A percentile compares a stretch with the other conserved stretches of the same genome.
These are phyloP conservation scores for Galerucella nymphaeae DNA, from an alignment of 2,888 invertebrate genomes.

Conservation along the genomic window DNA sequence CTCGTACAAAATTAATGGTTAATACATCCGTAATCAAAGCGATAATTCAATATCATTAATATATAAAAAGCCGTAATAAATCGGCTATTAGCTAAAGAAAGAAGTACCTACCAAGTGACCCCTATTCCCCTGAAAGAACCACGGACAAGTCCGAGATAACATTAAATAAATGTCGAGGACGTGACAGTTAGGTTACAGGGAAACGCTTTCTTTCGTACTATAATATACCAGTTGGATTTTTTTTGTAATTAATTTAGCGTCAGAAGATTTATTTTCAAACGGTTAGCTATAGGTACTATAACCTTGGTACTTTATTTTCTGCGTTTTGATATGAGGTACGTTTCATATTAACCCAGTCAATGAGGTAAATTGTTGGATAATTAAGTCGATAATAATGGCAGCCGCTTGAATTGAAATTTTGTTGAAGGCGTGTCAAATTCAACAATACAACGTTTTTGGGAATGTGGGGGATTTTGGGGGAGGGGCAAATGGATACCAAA, in stretches of 20 bases:
- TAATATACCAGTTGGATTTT: slow-evolving; percentile 25
- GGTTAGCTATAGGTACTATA: neutral
- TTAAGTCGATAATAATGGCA: too few species aligned
- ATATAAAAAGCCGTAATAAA: slow-evolving; percentile 28
- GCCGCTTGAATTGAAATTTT: too few species aligned
- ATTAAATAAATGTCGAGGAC: slow-evolving; percentile 32
- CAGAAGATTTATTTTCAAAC: slow-evolving; percentile 24
- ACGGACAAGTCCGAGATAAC: slow-evolving; percentile 34
- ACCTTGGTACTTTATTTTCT: slow-evolving; percentile 21
- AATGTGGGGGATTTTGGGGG: too few species aligned
- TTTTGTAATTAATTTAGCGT: slow-evolving; percentile 26
- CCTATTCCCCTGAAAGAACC: slow-evolving; percentile 31
- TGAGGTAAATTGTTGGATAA: too few species aligned
- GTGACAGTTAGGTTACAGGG: slow-evolving; percentile 38
- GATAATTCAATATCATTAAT: slow-evolving; percentile 29
- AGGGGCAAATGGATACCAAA: too few species aligned
- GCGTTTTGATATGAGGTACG: slow-evolving; percentile 15
- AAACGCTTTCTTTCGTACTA: slow-evolving; percentile 36
- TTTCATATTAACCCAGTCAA: too few species aligned
- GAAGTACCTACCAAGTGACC: slow-evolving; percentile 15
- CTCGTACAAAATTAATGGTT: too few species aligned
- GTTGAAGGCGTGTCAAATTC: too few species aligned
- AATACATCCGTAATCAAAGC: slow-evolving; percentile 16
- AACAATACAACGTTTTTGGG: too few species aligned
- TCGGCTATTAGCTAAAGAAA: slow-evolving; percentile 26